Conservation (phyloP, 37 sponge, comb jelly and placozoan species). For the Oscarella lobularis region DNA sequence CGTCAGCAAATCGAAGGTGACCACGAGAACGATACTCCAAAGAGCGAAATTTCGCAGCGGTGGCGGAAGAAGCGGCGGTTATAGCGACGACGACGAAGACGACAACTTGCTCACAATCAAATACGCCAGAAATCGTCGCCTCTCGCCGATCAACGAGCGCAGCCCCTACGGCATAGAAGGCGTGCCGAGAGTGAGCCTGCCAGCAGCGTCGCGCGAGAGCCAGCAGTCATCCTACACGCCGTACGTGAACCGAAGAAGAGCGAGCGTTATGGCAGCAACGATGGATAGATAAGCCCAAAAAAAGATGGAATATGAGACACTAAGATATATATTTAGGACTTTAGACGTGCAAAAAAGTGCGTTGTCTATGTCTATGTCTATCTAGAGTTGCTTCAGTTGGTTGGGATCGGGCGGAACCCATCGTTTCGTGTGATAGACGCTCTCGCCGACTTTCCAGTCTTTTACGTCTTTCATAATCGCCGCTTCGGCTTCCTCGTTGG, state of each 20-base stretch:
- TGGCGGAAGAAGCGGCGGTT: no score
- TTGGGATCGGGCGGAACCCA: constrained; percentile 65
- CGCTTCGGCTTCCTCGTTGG: constrained; percentile 67
- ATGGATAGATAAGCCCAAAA: neutral
- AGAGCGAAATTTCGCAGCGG: no score
- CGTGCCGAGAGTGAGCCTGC: neutral
- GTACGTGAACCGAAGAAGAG: neutral
- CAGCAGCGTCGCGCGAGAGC: neutral
- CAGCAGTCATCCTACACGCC: neutral
- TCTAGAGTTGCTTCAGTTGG: constrained; percentile 21
- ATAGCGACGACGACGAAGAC: no score
- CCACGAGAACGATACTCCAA: no score
- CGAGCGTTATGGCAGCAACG: neutral
- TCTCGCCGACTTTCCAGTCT: constrained; percentile 76
- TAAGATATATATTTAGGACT: neutral
- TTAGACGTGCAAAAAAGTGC: neutral
- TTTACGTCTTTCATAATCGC: constrained; percentile 70
- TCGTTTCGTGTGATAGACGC: constrained; percentile 57
- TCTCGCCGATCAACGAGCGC: neutral
- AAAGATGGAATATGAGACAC: neutral
- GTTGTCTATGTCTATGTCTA: neutral
- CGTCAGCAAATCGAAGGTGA: no score
- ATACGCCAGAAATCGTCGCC: no score
- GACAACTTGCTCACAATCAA: no score
- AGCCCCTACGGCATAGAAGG: neutral